Conservation (phyloP, 1,140 invertebrate genomes). For the Arion vulgaris region DNA sequence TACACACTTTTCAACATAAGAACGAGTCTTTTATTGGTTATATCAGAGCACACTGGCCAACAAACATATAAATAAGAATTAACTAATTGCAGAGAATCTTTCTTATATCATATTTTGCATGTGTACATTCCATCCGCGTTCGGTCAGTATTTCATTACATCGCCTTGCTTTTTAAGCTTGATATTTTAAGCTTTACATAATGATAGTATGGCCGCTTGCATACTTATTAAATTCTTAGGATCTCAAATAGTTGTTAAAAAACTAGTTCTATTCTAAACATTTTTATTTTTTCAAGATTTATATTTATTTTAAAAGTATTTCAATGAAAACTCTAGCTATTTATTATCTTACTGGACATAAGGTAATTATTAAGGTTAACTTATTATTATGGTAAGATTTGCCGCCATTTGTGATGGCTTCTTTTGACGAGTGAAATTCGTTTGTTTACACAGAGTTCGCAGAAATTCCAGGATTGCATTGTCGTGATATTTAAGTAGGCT, state of each 20-base stretch:
- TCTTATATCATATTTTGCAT: too few relatives aligned
- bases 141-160: too few relatives aligned
- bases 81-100: too few relatives aligned
- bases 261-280: background rate
- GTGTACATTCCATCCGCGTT: too few relatives aligned
- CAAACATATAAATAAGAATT: too few relatives aligned
- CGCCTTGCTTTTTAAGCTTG: too few relatives aligned
- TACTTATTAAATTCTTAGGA: background rate
- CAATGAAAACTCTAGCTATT: background rate
- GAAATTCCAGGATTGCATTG: background rate
- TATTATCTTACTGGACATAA: background rate
- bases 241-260: background rate
- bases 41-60: too few relatives aligned
- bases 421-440: background rate
- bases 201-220: background rate
- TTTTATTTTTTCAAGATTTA: background rate
- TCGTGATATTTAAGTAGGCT: background rate
- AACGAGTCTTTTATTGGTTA: too few relatives aligned
- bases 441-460: constrained; percentile 4
- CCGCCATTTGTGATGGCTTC: constrained; percentile 55
- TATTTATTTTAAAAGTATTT: background rate
- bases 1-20: too few relatives aligned
- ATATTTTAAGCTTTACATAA: too few relatives aligned
- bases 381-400: constrained; percentile 45
- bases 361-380: background rate